Evolutionary conservation across 2,888 invertebrate species (phyloP).

Genomic region (Phlogophora meticulosa): DNA sequence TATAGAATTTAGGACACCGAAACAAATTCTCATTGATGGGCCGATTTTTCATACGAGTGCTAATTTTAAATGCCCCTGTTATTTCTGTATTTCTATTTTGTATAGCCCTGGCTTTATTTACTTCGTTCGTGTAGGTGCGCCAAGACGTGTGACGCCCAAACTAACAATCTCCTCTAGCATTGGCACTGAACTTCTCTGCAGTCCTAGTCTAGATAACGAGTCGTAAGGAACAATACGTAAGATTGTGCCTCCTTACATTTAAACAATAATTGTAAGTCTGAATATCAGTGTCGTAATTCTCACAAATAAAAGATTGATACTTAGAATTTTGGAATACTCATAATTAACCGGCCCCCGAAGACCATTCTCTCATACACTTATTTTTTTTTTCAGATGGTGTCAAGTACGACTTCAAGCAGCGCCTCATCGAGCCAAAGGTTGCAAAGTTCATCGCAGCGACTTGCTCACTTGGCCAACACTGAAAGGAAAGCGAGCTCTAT

Average conservation of each 20-base stretch:
- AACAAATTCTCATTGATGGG: constrained; percentile 67
- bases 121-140: constrained; percentile 84
- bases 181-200: constrained; percentile 88
- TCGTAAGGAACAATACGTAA: constrained; percentile 77
- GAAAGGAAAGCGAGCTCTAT: constrained; percentile 96
- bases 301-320: constrained; percentile 40
- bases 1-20: not conserved
- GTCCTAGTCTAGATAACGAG: constrained; percentile 87
- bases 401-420: constrained; percentile 92
- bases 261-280: constrained; percentile 9
- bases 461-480: constrained; percentile 91
- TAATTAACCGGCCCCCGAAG: constrained; percentile 5
- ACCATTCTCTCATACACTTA: constrained; percentile 17
- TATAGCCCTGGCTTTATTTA: constrained; percentile 86
- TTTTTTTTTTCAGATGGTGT: constrained; percentile 83
- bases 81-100: constrained; percentile 85
- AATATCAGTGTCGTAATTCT: constrained; percentile 30
- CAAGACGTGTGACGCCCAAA: constrained; percentile 88
- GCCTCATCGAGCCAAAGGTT: constrained; percentile 91
- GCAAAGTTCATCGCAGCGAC: constrained; percentile 91
- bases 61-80: constrained; percentile 78
- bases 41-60: constrained; percentile 67
- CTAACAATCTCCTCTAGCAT: constrained; percentile 85
- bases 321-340: not conserved
- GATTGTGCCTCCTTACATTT: constrained; percentile 25